Evolutionary conservation across 1,140 invertebrate genomes (phyloP).

Genomic region (Manduca sexta): DNA sequence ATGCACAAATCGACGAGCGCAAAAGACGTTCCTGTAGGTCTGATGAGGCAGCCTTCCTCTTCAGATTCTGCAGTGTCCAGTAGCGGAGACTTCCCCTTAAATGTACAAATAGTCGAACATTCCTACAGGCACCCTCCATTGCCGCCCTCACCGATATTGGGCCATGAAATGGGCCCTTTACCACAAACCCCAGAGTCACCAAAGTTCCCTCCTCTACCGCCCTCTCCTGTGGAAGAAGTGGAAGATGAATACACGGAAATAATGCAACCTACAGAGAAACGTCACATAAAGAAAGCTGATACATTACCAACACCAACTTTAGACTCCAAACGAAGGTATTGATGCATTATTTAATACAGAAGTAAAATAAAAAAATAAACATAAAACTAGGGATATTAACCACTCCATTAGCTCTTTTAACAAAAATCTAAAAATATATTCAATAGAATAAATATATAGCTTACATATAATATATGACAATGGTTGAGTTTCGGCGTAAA

Average conservation of each 20-base stretch:
- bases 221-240: constrained; percentile 84
- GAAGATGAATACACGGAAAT: constrained; percentile 83
- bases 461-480: too few species aligned
- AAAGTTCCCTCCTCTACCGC: constrained; percentile 86
- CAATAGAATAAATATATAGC: too few species aligned
- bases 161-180: constrained; percentile 65
- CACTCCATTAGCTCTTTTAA: too few species aligned
- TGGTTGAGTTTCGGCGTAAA: too few species aligned
- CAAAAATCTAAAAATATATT: too few species aligned
- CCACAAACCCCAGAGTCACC: constrained; percentile 75
- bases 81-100: constrained; percentile 66
- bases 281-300: constrained; percentile 68
- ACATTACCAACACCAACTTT: constrained; percentile 68
- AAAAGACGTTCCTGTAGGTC: constrained; percentile 78
- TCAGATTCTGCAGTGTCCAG: constrained; percentile 67
- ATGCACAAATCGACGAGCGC: constrained; percentile 81
- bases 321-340: constrained; percentile 54
- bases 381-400: too few species aligned
- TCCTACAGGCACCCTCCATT: constrained; percentile 62
- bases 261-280: constrained; percentile 70
- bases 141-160: constrained; percentile 49
- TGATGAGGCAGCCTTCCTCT: constrained; percentile 64
- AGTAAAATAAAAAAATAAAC: too few species aligned
- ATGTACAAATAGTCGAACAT: constrained; percentile 71
- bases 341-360: background rate